Percentiles rank a stretch among this genome's conserved stretches.
Conservation (phyloP, 1,140 invertebrate genomes). For the Euwallacea similis region DNA sequence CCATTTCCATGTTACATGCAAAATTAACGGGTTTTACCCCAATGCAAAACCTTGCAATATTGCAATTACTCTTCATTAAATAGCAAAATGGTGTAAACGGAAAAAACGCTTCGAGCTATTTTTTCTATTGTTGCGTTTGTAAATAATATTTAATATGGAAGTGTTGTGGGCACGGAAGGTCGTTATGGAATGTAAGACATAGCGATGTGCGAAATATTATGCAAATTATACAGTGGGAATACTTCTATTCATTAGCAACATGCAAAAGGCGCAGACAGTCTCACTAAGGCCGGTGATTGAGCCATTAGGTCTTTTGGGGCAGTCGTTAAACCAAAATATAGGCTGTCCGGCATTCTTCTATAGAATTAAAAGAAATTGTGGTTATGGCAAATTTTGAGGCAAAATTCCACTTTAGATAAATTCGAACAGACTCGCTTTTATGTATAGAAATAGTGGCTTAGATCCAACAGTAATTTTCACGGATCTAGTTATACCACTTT, state of each 20-base stretch:
- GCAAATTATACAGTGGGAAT: conserved; percentile 8
- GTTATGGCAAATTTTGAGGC: too few species aligned
- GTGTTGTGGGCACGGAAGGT: conserved; percentile 10
- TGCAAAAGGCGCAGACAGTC: neutral
- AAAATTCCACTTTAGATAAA: too few species aligned
- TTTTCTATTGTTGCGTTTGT: conserved; percentile 6
- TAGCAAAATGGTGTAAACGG: neutral
- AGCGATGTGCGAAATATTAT: conserved; percentile 9
- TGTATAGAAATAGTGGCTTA: too few species aligned
- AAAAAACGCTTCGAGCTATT: neutral
- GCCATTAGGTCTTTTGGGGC: neutral
- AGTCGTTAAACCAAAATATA: neutral
- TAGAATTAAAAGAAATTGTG: too few species aligned
- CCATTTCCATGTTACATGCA: too few species aligned
- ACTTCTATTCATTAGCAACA: conserved; percentile 6
- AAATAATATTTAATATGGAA: conserved; percentile 10
- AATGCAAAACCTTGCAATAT: too few species aligned
- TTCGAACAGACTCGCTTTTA: too few species aligned
- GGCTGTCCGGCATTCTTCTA: too few species aligned
- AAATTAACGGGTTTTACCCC: too few species aligned
- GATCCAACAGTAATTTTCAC: too few species aligned
- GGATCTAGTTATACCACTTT: too few species aligned
- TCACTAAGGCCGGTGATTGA: neutral
- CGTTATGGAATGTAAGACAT: conserved; percentile 8
- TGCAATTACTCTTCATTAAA: neutral